These are phyloP conservation scores for Malurus alboscapulatus DNA, from an alignment of 2,113 vertebrate species.

Conservation along the genomic window DNA sequence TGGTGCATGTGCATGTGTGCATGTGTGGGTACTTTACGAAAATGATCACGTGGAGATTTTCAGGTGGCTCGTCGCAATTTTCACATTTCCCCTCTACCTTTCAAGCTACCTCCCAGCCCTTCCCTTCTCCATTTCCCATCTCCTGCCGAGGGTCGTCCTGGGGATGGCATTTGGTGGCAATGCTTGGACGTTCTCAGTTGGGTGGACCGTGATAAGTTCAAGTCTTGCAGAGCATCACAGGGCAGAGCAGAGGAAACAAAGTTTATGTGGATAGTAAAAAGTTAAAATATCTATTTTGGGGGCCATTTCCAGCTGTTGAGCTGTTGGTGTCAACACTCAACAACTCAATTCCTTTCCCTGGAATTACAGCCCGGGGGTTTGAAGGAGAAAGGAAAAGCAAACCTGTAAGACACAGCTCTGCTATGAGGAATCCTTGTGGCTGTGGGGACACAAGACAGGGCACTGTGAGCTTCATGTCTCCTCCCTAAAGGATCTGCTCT, in stretches of 20 bases:
- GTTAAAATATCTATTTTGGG: background rate
- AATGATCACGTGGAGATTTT: background rate
- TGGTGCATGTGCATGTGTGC: slow-evolving; percentile 32
- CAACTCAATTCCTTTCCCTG: background rate
- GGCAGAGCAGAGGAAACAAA: background rate
- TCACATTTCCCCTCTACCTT: background rate
- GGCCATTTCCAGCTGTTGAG: background rate
- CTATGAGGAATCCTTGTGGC: background rate
- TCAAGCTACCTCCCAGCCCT: background rate
- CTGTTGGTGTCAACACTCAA: too few relatives aligned
- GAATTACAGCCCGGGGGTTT: background rate
- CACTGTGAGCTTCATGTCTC: background rate
- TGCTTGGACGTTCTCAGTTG: background rate
- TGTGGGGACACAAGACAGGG: background rate
- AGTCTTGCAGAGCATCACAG: background rate
- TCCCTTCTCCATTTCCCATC: background rate
- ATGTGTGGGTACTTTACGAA: background rate
- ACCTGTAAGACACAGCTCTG: background rate
- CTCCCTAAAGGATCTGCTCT: background rate
- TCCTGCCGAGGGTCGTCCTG: background rate
- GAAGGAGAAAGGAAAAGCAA: background rate
- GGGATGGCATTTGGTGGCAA: fast-evolving
- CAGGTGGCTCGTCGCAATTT: background rate
- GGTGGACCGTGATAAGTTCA: background rate
- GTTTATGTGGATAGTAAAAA: background rate